Base-by-base conservation (phyloP, 2,113 vertebrate species). In the Nerophis ophidion region DNA sequence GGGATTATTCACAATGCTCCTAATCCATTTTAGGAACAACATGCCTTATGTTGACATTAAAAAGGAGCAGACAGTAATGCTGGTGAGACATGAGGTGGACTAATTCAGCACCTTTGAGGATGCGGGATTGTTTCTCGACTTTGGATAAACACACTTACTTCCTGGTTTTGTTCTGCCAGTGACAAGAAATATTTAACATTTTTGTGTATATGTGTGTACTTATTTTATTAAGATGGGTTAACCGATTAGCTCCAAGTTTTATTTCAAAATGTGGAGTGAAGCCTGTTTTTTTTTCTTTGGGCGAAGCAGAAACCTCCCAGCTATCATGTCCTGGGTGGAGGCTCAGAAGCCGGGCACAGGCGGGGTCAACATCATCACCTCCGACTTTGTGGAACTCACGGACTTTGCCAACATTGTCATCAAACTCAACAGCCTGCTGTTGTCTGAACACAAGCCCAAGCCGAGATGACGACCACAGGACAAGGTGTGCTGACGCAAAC, bases 321-420 rank as follows among this genome's bases (percentile, higher is more conserved):
- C 90, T 74, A 99, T 99, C 75, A 91, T 99, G 80, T 91, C 91
- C 8, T 99, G 97, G 97, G 95, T 98, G 66, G 92, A 94, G 81
- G 81, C 79, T n/a, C 96, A 99, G 86, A 96, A 88, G 67, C 97
- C 97, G 0, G 97, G 97, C 10, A 59, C 82, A 60, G 89, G 85
- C 67, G 96, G 97, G 4, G 92, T 99, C 72, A 99, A 99, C 86
- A 99, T 99, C 84, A 96, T 99, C 86, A 99, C 97, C 0, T 98
- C 95, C 4, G 97, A 99, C 87, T 99, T 99, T 53, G 95, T 99
- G 84, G 97, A 99, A 54, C 91, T 98, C 77, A 92, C 93, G 45
- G 96, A 99, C 84, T 99, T 99, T 81, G 94, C 96, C 80, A 92
- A 92, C 40, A 90, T 93, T 11, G 95, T 99, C 65, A 99, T 98